These are phyloP conservation scores for Dromiciops gliroides DNA, from an alignment of 2,113 vertebrate species.

Conservation along the genomic window DNA sequence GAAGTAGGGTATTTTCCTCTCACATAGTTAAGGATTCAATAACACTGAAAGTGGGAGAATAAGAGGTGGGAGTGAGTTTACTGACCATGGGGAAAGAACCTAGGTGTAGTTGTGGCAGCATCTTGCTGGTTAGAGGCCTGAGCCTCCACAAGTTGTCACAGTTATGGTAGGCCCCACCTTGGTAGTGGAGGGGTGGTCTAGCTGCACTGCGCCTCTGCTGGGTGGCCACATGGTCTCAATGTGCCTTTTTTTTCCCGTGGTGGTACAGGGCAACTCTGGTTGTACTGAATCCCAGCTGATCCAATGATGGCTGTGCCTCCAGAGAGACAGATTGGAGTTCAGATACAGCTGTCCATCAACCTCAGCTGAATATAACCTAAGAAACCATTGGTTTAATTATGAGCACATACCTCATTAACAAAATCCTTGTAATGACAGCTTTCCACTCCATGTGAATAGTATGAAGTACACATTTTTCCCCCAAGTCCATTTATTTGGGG, in stretches of 20 bases:
- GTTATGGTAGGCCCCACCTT: not conserved
- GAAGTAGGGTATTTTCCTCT: not conserved
- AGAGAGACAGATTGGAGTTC: too few relatives aligned
- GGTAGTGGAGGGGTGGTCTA: not conserved
- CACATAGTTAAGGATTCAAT: not conserved
- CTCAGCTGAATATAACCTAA: too few relatives aligned
- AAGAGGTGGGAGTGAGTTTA: not conserved
- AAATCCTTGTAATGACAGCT: too few relatives aligned
- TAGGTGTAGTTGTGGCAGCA: not conserved
- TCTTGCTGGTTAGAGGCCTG: not conserved
- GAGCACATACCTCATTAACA: too few relatives aligned
- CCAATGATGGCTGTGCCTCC: too few relatives aligned
- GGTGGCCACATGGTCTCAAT: not conserved
- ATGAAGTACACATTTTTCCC: too few relatives aligned
- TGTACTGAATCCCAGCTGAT: too few relatives aligned
- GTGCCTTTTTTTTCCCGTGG: not conserved
- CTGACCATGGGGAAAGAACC: not conserved
- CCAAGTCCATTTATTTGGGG: too few relatives aligned
- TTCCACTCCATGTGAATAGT: too few relatives aligned
- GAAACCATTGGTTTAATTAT: too few relatives aligned
- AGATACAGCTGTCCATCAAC: too few relatives aligned
- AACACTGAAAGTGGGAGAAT: not conserved
- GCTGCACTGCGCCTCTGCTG: not conserved
- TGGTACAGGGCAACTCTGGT: not conserved
- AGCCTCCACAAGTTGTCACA: not conserved